These are phyloP conservation scores for Propsilocerus akamusi DNA, from an alignment of 1,140 invertebrate species.

Conservation along the genomic window DNA sequence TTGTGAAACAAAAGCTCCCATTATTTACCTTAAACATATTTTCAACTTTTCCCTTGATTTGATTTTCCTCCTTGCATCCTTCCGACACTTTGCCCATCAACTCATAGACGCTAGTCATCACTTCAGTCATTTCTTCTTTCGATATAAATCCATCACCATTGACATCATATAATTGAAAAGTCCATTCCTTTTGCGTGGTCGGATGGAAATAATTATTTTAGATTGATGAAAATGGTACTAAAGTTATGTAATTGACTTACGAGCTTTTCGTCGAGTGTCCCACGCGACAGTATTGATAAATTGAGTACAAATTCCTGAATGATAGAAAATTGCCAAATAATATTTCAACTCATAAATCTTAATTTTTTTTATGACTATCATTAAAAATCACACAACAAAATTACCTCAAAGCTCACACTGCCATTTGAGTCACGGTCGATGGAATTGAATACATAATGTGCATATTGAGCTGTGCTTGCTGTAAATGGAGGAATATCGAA, in stretches of 20 bases:
- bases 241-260: too few relatives aligned
- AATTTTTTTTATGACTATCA: constrained; percentile 4
- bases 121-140: constrained; percentile 84
- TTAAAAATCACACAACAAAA: constrained; percentile 18
- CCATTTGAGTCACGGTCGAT: constrained; percentile 75
- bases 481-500: constrained; percentile 20
- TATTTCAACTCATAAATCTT: constrained; percentile 10
- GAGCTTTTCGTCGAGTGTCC: constrained; percentile 79
- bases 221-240: too few relatives aligned
- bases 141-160: constrained; percentile 91
- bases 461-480: constrained; percentile 76
- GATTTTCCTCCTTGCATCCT: constrained; percentile 51
- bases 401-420: constrained; percentile 76
- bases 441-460: constrained; percentile 80
- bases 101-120: constrained; percentile 84
- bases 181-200: constrained; percentile 56
- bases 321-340: constrained; percentile 4
- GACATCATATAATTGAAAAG: constrained; percentile 88
- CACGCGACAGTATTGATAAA: constrained; percentile 74
- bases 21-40: constrained; percentile 59
- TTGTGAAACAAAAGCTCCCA: neutral
- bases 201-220: neutral
- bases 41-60: constrained; percentile 64
- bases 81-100: constrained; percentile 73
- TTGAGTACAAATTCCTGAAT: constrained; percentile 77